These are phyloP conservation scores for Theodoxus fluviatilis DNA, from an alignment of 2,888 invertebrate species.

Conservation along the genomic window DNA sequence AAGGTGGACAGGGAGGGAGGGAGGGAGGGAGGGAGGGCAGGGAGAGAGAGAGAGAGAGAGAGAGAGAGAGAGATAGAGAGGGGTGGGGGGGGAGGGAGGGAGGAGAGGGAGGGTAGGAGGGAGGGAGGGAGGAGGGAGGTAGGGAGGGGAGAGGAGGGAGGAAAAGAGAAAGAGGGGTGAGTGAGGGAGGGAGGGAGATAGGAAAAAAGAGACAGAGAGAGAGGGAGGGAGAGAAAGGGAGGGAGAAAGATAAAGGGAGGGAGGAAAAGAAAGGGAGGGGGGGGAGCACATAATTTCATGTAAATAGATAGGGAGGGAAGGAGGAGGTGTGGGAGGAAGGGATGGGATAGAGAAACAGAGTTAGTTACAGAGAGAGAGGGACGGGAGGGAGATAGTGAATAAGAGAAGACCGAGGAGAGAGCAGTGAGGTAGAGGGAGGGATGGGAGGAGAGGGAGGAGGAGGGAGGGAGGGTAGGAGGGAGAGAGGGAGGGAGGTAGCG, in stretches of 20 bases:
- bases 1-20: neutral
- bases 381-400: too few relatives aligned
- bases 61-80: constrained; percentile 1
- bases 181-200: too few relatives aligned
- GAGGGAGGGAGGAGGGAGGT: too few relatives aligned
- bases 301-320: too few relatives aligned
- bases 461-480: neutral
- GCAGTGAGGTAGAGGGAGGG: too few relatives aligned
- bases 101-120: constrained; percentile 6
- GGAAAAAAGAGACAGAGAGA: constrained; percentile 1
- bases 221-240: constrained; percentile 4
- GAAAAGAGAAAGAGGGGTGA: too few relatives aligned
- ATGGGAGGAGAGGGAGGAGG: constrained; percentile 7
- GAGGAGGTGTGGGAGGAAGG: too few relatives aligned
- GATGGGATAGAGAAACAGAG: too few relatives aligned
- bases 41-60: neutral
- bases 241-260: constrained; percentile 7
- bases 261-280: constrained; percentile 8
- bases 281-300: too few relatives aligned
- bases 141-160: too few relatives aligned
- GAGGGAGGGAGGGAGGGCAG: neutral
- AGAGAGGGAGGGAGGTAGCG: neutral
- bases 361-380: too few relatives aligned
- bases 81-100: constrained; percentile 2
- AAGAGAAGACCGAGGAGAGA: too few relatives aligned